Percentiles rank a stretch among this genome's conserved stretches.
phyloP scores from a whole-genome alignment of 2,113 vertebrate species.

The Hoplias malabaricus region DNA sequence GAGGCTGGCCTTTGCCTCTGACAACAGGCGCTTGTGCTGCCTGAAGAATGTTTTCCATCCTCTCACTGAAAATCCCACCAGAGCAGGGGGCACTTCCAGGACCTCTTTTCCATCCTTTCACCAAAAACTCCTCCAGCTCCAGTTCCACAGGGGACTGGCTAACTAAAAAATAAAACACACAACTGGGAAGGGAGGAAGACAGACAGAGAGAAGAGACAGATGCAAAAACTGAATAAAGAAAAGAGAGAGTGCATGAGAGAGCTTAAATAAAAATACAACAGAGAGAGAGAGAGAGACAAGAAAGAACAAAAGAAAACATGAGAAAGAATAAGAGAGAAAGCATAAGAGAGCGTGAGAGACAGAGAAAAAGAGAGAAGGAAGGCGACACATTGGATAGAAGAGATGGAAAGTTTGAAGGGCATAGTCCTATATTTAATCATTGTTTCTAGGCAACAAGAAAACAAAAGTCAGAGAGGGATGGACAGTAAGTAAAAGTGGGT shows the following conservation, averaged over 20 bases:
- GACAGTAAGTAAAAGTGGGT: constrained; percentile 60
- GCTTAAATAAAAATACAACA: too few relatives aligned
- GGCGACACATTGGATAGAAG: constrained; percentile 70
- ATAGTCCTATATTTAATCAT: constrained; percentile 77
- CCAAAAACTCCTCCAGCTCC: not conserved
- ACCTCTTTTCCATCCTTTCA: constrained; percentile 14
- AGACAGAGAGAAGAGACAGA: constrained; percentile 36
- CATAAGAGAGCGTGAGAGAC: constrained; percentile 24
- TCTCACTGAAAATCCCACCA: constrained; percentile 68
- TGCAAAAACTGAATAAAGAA: not conserved
- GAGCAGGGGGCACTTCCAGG: not conserved
- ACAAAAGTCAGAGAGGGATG: constrained; percentile 69
- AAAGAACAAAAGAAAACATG: not conserved
- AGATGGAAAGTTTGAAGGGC: constrained; percentile 75
- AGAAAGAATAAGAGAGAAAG: not conserved
- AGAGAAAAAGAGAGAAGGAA: constrained; percentile 35
- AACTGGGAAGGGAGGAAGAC: constrained; percentile 6
- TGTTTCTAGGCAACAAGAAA: constrained; percentile 69
- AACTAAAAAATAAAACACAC: constrained; percentile 22
- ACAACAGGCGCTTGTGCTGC: constrained; percentile 70
- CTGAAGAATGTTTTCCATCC: constrained; percentile 78
- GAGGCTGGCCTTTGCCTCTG: constrained; percentile 70
- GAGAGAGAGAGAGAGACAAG: not conserved
- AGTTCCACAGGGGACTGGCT: constrained; percentile 30
- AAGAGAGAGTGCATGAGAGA: not conserved